These are phyloP conservation scores for Apogon hyalosoma DNA, from an alignment of 2,797 vertebrate species.

Conservation along the genomic window DNA sequence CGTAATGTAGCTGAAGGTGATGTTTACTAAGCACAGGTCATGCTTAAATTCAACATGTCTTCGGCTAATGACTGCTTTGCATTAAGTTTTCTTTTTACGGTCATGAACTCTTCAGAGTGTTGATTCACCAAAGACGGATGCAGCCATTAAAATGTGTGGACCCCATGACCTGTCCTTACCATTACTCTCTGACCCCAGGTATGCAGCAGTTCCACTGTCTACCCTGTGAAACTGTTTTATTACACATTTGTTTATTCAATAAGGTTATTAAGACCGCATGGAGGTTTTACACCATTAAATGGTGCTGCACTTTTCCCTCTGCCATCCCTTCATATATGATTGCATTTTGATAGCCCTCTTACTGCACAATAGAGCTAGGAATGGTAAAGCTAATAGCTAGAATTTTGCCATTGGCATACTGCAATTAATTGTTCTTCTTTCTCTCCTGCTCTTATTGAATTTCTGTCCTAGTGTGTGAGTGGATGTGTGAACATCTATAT, in stretches of 20 bases:
- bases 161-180: slow-evolving; percentile 37
- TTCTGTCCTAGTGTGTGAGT: slow-evolving; percentile 2
- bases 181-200: slow-evolving; percentile 34
- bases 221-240: slow-evolving; percentile 4
- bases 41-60: slow-evolving; percentile 35
- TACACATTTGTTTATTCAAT: background rate
- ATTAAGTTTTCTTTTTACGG: slow-evolving; percentile 22
- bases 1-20: slow-evolving; percentile 49
- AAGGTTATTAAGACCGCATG: background rate
- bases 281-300: slow-evolving; percentile 11
- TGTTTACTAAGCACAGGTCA: slow-evolving; percentile 53
- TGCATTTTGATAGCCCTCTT: slow-evolving; percentile 12
- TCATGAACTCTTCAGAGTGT: slow-evolving; percentile 30
- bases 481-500: slow-evolving; percentile 23
- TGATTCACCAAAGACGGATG: slow-evolving; percentile 51
- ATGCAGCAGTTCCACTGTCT: slow-evolving; percentile 11
- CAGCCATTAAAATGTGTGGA: slow-evolving; percentile 54
- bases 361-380: background rate
- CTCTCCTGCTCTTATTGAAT: slow-evolving; percentile 14
- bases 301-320: slow-evolving; percentile 6
- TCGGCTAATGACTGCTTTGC: slow-evolving; percentile 55
- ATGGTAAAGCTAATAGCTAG: background rate
- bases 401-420: background rate
- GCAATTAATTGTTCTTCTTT: slow-evolving; percentile 16
- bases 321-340: background rate